phyloP scores from a whole-genome alignment of 2,888 invertebrate genomes.

The Luperina testacea region DNA sequence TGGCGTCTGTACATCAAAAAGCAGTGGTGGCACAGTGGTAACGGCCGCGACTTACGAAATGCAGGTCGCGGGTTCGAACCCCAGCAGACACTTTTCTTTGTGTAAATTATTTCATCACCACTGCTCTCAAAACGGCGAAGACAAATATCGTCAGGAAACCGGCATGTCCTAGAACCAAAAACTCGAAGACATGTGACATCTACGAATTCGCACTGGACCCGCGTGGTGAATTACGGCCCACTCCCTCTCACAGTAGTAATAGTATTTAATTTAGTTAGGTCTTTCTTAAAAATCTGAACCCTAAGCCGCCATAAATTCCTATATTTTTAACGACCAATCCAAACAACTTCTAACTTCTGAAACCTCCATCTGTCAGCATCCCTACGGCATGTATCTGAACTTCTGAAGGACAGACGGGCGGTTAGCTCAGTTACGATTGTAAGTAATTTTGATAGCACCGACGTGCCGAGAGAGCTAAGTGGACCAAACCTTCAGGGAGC shows the following conservation, averaged over 20 bases:
- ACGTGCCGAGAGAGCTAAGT: slow-evolving; percentile 51
- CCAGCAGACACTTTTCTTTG: too few relatives aligned
- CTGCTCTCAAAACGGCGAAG: too few relatives aligned
- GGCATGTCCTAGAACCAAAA: too few relatives aligned
- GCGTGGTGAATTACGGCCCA: not conserved
- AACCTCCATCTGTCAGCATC: not conserved
- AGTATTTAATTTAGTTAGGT: not conserved
- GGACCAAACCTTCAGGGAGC: slow-evolving; percentile 24
- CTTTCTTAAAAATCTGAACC: not conserved
- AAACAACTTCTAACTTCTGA: slow-evolving; percentile 11
- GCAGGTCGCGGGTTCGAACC: too few relatives aligned
- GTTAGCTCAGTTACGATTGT: slow-evolving; percentile 52
- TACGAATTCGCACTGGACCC: not conserved
- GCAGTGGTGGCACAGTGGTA: too few relatives aligned
- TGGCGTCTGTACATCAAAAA: too few relatives aligned
- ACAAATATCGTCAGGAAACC: too few relatives aligned
- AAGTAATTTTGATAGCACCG: slow-evolving; percentile 61
- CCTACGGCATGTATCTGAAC: slow-evolving; percentile 10
- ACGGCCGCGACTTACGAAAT: too few relatives aligned
- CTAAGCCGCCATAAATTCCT: not conserved
- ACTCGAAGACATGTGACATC: not conserved
- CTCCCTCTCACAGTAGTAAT: too few relatives aligned
- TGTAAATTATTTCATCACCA: too few relatives aligned
- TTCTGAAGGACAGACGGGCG: slow-evolving; percentile 13
- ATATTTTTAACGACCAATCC: slow-evolving; percentile 21